Percentiles rank a stretch among this genome's conserved stretches.
phyloP scores from a whole-genome alignment of 2,113 vertebrate genomes.

The Lampris incognitus region DNA sequence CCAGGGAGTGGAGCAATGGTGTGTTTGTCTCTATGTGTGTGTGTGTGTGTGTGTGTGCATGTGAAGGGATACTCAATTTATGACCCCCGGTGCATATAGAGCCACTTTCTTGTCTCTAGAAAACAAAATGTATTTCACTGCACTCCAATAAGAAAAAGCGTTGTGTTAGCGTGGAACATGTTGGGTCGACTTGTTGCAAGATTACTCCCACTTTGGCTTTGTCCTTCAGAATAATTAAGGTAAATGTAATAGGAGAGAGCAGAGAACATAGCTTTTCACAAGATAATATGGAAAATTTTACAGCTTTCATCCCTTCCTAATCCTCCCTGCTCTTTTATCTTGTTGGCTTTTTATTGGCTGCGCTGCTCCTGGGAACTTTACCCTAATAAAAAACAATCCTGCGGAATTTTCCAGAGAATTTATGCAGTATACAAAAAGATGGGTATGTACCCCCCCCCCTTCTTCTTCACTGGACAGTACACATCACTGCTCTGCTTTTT shows the following conservation, averaged over 20 bases:
- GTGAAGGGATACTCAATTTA: conserved; percentile 65
- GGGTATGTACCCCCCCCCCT: conserved; percentile 45
- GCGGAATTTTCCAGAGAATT: conserved; percentile 83
- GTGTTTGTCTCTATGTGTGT: not conserved
- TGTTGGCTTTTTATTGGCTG: conserved; percentile 84
- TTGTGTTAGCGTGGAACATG: conserved; percentile 38
- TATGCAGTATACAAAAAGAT: conserved; percentile 79
- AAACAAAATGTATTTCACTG: conserved; percentile 53
- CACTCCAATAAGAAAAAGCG: conserved; percentile 43
- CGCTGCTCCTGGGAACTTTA: conserved; percentile 84
- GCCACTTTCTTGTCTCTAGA: conserved; percentile 25
- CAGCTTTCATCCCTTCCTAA: conserved; percentile 84
- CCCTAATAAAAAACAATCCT: conserved; percentile 84
- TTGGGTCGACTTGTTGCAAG: conserved; percentile 48
- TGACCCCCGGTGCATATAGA: not conserved
- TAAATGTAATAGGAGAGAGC: conserved; percentile 73
- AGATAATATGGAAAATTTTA: conserved; percentile 87
- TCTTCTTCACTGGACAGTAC: conserved; percentile 52
- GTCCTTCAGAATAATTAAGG: conserved; percentile 77
- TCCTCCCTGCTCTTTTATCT: conserved; percentile 85
- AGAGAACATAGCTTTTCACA: conserved; percentile 80
- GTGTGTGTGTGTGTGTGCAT: conserved; percentile 66
- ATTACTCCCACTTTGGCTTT: conserved; percentile 57
- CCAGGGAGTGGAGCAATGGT: conserved; percentile 36
- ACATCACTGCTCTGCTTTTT: conserved; percentile 57